A percentile compares a stretch with the other conserved stretches of the same genome.
These are phyloP conservation scores for Tetragonula clypearis DNA, from an alignment of 1,140 invertebrate species.

Conservation along the genomic window DNA sequence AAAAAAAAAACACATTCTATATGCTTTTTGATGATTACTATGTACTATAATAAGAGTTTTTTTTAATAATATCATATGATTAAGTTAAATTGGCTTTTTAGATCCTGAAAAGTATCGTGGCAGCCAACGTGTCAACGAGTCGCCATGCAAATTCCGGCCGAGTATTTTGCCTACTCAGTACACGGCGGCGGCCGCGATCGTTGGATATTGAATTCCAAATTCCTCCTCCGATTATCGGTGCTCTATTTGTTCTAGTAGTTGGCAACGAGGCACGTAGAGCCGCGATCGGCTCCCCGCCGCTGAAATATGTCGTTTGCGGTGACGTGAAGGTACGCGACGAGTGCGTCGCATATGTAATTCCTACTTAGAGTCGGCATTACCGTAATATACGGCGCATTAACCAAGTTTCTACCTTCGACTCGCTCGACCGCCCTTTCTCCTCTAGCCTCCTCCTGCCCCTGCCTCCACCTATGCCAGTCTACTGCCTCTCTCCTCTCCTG, in stretches of 20 bases:
- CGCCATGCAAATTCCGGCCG: conserved; percentile 64
- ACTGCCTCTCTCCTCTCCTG: neutral
- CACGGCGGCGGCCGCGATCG: conserved; percentile 67
- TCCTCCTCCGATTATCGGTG: conserved; percentile 71
- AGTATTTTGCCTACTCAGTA: conserved; percentile 64
- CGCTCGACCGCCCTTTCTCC: conserved; percentile 44
- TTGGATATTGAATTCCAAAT: conserved; percentile 79
- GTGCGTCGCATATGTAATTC: conserved; percentile 79
- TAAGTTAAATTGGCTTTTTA: too few species aligned
- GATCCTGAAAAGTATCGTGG: too few species aligned
- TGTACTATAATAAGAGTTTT: too few species aligned
- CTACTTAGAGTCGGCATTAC: conserved; percentile 79
- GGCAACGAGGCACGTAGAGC: conserved; percentile 76
- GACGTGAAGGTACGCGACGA: conserved; percentile 79
- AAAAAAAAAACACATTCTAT: too few species aligned
- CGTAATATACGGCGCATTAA: conserved; percentile 78
- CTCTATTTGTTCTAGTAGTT: conserved; percentile 79
- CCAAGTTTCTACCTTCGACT: conserved; percentile 68
- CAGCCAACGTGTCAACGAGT: conserved; percentile 55
- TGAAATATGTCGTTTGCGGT: conserved; percentile 79
- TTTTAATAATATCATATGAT: too few species aligned
- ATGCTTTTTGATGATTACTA: too few species aligned
- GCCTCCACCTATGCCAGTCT: neutral
- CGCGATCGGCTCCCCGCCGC: conserved; percentile 62
- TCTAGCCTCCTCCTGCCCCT: neutral